Evolutionary conservation across 1,140 invertebrate species (phyloP).

Genomic region (Neotoxoptera formosana): DNA sequence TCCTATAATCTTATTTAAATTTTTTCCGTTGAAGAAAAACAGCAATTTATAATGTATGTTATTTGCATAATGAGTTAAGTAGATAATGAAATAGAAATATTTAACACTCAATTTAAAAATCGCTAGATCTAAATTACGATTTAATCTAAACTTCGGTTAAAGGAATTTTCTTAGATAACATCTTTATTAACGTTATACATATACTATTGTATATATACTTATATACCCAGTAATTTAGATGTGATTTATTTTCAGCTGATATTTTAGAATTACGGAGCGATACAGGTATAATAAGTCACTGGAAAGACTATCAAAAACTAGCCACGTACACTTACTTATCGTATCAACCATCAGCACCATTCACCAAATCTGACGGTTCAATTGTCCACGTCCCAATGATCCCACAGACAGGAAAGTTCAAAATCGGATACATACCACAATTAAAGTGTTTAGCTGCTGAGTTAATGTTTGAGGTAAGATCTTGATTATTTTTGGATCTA

Average conservation of each 20-base stretch:
- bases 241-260: slow-evolving; percentile 59
- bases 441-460: slow-evolving; percentile 61
- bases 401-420: slow-evolving; percentile 62
- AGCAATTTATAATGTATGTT: not conserved
- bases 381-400: slow-evolving; percentile 62
- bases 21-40: not conserved
- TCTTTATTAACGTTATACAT: too few species aligned
- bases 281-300: slow-evolving; percentile 63
- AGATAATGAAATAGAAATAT: not conserved
- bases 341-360: slow-evolving; percentile 61
- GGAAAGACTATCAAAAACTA: slow-evolving; percentile 62
- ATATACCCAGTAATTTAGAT: not conserved
- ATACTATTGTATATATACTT: too few species aligned
- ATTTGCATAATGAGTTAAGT: not conserved
- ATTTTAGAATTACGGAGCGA: slow-evolving; percentile 62
- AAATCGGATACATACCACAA: slow-evolving; percentile 61
- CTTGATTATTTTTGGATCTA: not conserved
- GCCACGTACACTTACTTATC: slow-evolving; percentile 62
- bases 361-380: slow-evolving; percentile 59
- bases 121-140: too few species aligned
- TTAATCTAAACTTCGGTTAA: too few species aligned
- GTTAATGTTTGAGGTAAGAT: slow-evolving; percentile 61
- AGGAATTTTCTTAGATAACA: too few species aligned
- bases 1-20: too few species aligned
- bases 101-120: not conserved